These are phyloP conservation scores for Astyanax mexicanus DNA, from an alignment of 2,797 vertebrate species.

Conservation along the genomic window DNA sequence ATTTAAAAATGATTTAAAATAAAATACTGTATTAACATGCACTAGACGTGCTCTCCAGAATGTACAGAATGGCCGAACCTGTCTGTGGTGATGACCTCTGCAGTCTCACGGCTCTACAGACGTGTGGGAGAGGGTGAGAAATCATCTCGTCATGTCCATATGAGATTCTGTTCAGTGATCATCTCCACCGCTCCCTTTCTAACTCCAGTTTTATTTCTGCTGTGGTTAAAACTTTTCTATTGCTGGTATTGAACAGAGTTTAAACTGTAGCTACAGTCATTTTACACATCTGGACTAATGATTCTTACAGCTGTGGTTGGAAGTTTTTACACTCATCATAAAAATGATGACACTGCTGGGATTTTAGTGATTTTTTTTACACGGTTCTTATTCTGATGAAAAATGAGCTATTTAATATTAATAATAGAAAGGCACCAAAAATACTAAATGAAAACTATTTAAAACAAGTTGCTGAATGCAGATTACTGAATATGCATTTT, in stretches of 20 bases:
- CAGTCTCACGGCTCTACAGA: background rate
- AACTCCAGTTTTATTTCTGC: background rate
- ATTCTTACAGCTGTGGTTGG: no score
- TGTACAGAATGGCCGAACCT: background rate
- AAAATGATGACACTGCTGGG: no score
- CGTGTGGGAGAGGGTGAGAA: constrained; percentile 9
- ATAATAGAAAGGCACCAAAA: no score
- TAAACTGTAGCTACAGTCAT: background rate
- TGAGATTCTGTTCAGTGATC: background rate
- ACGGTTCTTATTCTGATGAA: no score
- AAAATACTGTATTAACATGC: no score
- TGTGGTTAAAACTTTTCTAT: background rate
- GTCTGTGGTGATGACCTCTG: background rate
- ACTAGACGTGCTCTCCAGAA: background rate
- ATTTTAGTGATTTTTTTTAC: no score
- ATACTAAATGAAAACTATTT: no score
- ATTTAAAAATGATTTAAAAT: no score
- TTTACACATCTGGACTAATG: background rate
- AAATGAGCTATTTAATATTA: no score
- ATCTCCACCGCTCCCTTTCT: background rate
- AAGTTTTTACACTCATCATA: no score
- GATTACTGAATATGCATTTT: no score
- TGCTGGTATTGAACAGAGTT: background rate
- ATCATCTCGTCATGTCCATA: background rate
- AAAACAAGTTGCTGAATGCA: no score